Conservation (phyloP, 2,797 vertebrate genomes). For the Pseudochirops cupreus region DNA sequence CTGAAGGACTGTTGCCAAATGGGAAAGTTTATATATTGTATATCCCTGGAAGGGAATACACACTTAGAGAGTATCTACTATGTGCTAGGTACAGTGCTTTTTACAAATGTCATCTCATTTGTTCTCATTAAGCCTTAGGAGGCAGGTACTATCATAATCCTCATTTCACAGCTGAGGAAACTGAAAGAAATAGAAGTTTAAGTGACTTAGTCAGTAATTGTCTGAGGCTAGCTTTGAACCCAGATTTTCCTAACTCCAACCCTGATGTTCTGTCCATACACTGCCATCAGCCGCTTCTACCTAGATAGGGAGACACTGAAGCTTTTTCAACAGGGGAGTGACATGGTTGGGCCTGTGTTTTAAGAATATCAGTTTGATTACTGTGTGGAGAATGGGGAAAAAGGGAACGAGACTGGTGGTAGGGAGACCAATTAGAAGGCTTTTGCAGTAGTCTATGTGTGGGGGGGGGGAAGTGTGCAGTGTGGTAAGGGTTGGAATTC, state of each 20-base stretch:
- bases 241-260: neutral
- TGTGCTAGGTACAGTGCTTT: neutral
- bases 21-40: neutral
- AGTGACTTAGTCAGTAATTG: neutral
- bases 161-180: neutral
- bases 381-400: neutral
- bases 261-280: too few species aligned
- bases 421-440: neutral
- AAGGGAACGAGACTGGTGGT: neutral
- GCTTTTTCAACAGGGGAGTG: neutral
- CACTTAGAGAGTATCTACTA: neutral
- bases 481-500: neutral
- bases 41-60: neutral
- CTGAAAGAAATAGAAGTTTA: neutral
- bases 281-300: neutral
- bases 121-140: neutral
- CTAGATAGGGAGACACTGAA: neutral
- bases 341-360: neutral
- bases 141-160: neutral
- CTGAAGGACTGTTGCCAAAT: neutral
- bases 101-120: neutral
- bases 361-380: neutral
- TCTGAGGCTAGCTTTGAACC: neutral
- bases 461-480: accelerated
- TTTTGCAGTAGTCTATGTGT: neutral